Base-by-base conservation (phyloP, 2,888 invertebrate species). In the Melieria omissa region DNA sequence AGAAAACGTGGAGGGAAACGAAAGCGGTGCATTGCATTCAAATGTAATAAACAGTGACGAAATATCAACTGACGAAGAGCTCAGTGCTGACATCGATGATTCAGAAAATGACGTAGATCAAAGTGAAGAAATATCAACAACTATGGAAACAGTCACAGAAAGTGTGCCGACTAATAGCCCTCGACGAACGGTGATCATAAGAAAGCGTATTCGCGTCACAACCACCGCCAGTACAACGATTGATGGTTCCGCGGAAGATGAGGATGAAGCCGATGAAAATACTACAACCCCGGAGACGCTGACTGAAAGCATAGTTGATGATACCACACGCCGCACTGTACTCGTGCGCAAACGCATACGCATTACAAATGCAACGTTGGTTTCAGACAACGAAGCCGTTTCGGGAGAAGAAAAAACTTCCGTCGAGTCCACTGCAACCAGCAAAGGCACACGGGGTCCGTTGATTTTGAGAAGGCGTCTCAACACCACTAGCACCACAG, bases 241-340 rank as follows among this genome's bases (percentile, higher is more conserved):
- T 16, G 58, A 47, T 16, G 46, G 14, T 47, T 47, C 58, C 5
- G 58, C 4, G n/a, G 47, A 47, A 58, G 65, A 55, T 45, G 70
- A 70, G n/a, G 47, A 55, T 5, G 16, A 5, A 3, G 29, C 29
- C 3, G 29, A 29, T 29, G 29, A 29, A 61, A 42, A 45, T 14
- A 42, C 44, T 29, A 29, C 29, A 29, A 29, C 29, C 29, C 29
- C 29, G 1, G 71, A 60, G 4, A 65, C 45, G 2, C 60, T 46
- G 0, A 52, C 60, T 4, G 61, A 72, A 14, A 61, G 45, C n/a
- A 29, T 29, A 29, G 29, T 29, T 29, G 29, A 29, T 29, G 29
- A 29, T 29, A 64, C 61, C 8, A 68, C 65, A 10, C 75, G 71
- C 41, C 70, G 71, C 0, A 70, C 58, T 14, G 47, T 68, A n/a